Conservation (phyloP, 92 coral and sea anemone species). For the Muricea muricata region DNA sequence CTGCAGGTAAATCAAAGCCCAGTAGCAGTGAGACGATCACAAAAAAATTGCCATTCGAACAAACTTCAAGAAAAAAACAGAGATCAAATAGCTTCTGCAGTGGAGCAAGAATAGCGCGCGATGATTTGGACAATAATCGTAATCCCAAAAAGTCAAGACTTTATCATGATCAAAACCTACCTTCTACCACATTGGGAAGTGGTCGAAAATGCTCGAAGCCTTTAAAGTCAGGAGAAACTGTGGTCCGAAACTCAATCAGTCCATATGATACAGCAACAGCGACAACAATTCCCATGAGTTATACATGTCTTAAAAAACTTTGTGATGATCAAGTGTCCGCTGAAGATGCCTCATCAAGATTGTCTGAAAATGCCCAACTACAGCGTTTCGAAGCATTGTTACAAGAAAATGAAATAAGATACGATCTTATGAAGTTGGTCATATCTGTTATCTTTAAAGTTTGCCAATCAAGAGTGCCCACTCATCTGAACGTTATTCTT, state of each 20-base stretch:
- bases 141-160: too few relatives aligned
- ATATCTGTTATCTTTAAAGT: slow-evolving; percentile 26
- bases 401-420: slow-evolving; percentile 14
- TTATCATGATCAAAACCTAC: not conserved
- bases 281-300: slow-evolving; percentile 21
- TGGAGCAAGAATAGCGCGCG: not conserved
- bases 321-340: not conserved
- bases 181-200: not conserved
- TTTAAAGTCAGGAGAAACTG: not conserved
- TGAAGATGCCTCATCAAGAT: slow-evolving; percentile 25
- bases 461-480: slow-evolving; percentile 23
- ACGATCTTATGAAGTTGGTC: slow-evolving; percentile 29
- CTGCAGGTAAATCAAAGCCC: not conserved
- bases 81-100: not conserved
- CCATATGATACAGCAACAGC: not conserved
- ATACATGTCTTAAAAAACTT: slow-evolving; percentile 13
- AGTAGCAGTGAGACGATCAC: not conserved
- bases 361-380: slow-evolving; percentile 5
- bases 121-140: too few relatives aligned
- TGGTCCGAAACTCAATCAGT: slow-evolving; percentile 44
- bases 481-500: slow-evolving; percentile 2
- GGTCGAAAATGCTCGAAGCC: not conserved
- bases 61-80: not conserved
- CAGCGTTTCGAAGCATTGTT: slow-evolving; percentile 43
- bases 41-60: too few relatives aligned